Base-by-base conservation (phyloP, 2,113 vertebrate species). In the Eupsittula cactorum region DNA sequence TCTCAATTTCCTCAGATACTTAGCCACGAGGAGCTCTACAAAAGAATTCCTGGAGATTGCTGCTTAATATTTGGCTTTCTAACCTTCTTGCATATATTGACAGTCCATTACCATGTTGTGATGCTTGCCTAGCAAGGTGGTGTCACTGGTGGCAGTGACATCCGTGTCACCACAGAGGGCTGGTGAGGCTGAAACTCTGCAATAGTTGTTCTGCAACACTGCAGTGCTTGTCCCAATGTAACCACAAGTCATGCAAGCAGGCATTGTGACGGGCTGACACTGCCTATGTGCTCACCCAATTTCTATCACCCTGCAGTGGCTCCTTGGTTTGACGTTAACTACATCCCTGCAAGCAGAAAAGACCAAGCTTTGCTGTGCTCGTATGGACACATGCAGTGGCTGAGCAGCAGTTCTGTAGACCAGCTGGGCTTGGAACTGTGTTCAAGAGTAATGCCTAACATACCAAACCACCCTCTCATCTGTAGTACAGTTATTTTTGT, bases 171-270 rank as follows among this genome's bases (percentile, higher is more conserved):
- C 68, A 62, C 91, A 86, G 52, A 17, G 39, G 65, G 46, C 25
- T 89, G 70, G 10, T 63, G 65, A 84, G 86, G 74, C 78, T 80
- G 83, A 95, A 93, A 86, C 73, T 39, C 24, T 3, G 13, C 11
- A 82, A 10, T 84, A 39, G 18, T 91, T 91, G 77, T 93, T 93
- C 93, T 87, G 86, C 81, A 82, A 70, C 33, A 73, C 55, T 13
- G 37, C 53, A 73, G 6, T 19, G 17, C 70, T 91, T 93, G 77
- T 83, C 73, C 82, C 86, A 65, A 13, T 59, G n/a, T 62, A 25
- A 69, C 41, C 88, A 15, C 13, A 33, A 84, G 69, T 69, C 57
- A 7, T 8, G 57, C 60, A n/a, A 16, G 65, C 4, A 0, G 20
- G 16, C 4, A 3, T 15, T 89, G 70, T 27, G 74, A 53, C 76